Evolutionary conservation across 2,797 vertebrate species (phyloP).

Genomic region (Odontamblyopus rebecca): DNA sequence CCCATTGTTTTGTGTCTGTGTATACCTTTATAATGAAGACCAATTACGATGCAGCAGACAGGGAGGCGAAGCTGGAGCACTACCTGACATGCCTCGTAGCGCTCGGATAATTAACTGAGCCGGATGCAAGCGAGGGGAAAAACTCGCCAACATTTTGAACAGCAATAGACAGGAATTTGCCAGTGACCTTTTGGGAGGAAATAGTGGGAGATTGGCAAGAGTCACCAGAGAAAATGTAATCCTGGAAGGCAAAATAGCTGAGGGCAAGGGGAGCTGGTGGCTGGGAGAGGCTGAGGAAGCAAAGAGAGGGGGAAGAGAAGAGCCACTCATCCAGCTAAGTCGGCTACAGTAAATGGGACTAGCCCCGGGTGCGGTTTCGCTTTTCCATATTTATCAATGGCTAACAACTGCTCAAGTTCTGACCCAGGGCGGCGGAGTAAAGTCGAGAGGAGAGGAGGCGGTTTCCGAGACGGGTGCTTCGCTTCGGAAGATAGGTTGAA

Average conservation of each 20-base stretch:
- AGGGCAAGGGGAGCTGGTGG: conserved; percentile 53
- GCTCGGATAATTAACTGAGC: conserved; percentile 76
- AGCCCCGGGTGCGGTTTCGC: conserved; percentile 45
- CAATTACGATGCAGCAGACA: conserved; percentile 72
- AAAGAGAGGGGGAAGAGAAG: conserved; percentile 39
- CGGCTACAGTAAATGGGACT: conserved; percentile 48
- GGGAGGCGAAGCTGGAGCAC: conserved; percentile 58
- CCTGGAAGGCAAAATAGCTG: conserved; percentile 71
- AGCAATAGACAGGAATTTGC: conserved; percentile 53
- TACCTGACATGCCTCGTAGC: conserved; percentile 75
- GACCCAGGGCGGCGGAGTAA: background rate
- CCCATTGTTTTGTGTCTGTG: conserved; percentile 42
- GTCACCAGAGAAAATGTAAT: conserved; percentile 54
- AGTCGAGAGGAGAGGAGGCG: background rate
- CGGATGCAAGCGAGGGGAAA: conserved; percentile 47
- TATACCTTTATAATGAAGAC: conserved; percentile 73
- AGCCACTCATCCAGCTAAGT: conserved; percentile 41
- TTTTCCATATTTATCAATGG: conserved; percentile 37
- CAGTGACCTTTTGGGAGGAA: conserved; percentile 54
- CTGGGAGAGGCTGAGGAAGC: conserved; percentile 47
- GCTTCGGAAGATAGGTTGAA: background rate
- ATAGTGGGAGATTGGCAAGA: conserved; percentile 64
- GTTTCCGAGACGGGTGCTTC: background rate
- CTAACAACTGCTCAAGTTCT: conserved; percentile 18
- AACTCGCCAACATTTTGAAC: conserved; percentile 43